phyloP scores from a whole-genome alignment of 2,888 invertebrate genomes.

The Globia sparganii region DNA sequence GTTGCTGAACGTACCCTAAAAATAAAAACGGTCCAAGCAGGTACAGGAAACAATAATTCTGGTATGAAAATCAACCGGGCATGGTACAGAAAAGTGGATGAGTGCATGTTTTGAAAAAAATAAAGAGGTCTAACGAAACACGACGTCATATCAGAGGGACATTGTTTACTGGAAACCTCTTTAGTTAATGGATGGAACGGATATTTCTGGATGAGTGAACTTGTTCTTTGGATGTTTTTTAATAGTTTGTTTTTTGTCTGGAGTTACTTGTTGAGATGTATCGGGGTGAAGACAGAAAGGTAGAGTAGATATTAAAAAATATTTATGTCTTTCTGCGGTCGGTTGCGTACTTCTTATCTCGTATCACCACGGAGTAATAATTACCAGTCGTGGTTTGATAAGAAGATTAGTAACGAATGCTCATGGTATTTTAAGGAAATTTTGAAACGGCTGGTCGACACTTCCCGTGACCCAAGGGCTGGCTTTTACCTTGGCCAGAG shows the following conservation, averaged over 20 bases:
- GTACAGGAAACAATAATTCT: constrained; percentile 68
- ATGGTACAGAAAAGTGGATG: constrained; percentile 51
- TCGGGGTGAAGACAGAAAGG: not conserved
- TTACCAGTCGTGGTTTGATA: not conserved
- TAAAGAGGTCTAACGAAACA: constrained; percentile 38
- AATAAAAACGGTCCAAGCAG: constrained; percentile 20
- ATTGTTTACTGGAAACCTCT: constrained; percentile 63
- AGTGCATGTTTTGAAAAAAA: constrained; percentile 58
- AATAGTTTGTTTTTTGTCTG: constrained; percentile 40
- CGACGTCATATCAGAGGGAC: constrained; percentile 48
- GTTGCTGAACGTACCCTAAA: constrained; percentile 35
- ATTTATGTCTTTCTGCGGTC: not conserved
- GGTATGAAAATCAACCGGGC: constrained; percentile 59
- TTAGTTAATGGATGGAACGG: constrained; percentile 61
- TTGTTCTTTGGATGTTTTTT: constrained; percentile 33
- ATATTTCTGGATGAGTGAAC: constrained; percentile 51
- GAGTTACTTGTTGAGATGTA: constrained; percentile 14
- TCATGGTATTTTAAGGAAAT: not conserved
- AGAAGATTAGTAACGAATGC: not conserved
- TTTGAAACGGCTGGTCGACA: no score
- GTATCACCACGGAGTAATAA: not conserved
- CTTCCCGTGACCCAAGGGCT: not conserved
- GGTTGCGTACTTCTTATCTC: not conserved
- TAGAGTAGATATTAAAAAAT: not conserved
- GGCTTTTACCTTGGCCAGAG: not conserved